Evolutionary conservation across 2,888 invertebrate genomes (phyloP), one percentile per base, ranked within the genome.

Genomic region (Epiblema foenella): DNA sequence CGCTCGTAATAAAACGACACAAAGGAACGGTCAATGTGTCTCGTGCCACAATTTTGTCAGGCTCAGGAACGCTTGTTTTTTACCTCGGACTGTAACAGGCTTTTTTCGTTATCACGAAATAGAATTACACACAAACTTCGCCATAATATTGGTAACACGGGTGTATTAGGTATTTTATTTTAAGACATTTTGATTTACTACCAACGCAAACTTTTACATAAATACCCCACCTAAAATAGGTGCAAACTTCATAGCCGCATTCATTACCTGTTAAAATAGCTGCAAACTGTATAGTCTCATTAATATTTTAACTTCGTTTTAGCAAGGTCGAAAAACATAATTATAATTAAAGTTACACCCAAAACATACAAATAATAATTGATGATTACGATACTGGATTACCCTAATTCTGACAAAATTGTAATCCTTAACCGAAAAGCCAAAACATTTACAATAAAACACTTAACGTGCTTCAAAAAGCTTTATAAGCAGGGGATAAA

Each of bases 11-110:
- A 89, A 90, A 89, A 88, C 81, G 81, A 86, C 82, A 87, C 84
- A 89, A 88, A 87, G 83, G 83, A 84, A 79, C 84, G 87, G 88
- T 86, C 88, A 88, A 85, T 86, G 88, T 90, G 91, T 88, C 91
- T 89, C 91, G 91, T 92, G 91, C 91, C 90, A 90, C 86, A 82
- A 88, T 87, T 89, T 84, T 77, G 82, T 79, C 76, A 80, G 77
- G 77, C 78, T 79, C 78, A 81, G 81, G 81, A 78, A 81, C 65
- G 66, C 58, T 78, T 84, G 87, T 88, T 86, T 87, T 80, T 78
- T 84, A 79, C 59, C 58, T 60, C 78, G 75, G 74, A 75, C 73
- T 72, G 75, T 78, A 76, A 85, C 20, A 51, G 49, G 51, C 9
- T 87, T 89, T 89, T 87, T 85, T 76, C 79, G 78, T 83, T 77